Conservation (phyloP, 1,140 invertebrate genomes). For the Drosophila nikananu region DNA sequence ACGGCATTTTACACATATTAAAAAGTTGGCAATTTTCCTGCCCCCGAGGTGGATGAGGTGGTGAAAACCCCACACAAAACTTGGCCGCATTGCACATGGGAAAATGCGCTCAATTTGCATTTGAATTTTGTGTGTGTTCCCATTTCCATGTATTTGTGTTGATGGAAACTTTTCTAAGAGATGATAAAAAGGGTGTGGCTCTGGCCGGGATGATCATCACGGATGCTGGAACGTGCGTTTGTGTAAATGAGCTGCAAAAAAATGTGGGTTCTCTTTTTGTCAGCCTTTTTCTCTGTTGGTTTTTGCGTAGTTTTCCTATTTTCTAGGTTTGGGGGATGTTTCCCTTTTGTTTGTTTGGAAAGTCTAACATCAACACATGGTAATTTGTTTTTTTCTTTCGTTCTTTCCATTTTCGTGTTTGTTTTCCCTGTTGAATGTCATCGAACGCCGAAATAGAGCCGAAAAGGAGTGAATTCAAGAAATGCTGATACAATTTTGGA, state of each 20-base stretch:
- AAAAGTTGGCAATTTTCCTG: conserved; percentile 37
- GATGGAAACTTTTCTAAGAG: conserved; percentile 44
- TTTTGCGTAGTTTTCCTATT: conserved; percentile 46
- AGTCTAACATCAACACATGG: conserved; percentile 74
- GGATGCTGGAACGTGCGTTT: conserved; percentile 57
- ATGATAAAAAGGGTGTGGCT: conserved; percentile 47
- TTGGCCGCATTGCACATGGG: conserved; percentile 57
- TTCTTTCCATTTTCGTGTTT: conserved; percentile 22
- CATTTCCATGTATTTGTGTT: conserved; percentile 58
- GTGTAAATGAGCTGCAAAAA: conserved; percentile 70
- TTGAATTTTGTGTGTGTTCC: conserved; percentile 53
- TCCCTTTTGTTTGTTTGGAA: conserved; percentile 61
- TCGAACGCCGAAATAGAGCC: conserved; percentile 34
- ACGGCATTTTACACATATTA: conserved; percentile 38
- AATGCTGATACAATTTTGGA: conserved; percentile 51
- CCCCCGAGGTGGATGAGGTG: conserved; percentile 20
- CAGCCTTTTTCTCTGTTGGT: conserved; percentile 41
- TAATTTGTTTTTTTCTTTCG: conserved; percentile 44
- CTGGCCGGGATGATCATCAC: conserved; percentile 28
- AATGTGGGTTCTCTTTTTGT: conserved; percentile 45
- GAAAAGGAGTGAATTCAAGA: conserved; percentile 23
- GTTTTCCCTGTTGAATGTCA: conserved; percentile 52
- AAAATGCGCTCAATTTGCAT: conserved; percentile 64
- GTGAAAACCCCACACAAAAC: conserved; percentile 35
- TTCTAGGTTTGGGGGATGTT: conserved; percentile 25